phyloP scores from a whole-genome alignment of 2,888 invertebrate species.

The Zeuzera pyrina region DNA sequence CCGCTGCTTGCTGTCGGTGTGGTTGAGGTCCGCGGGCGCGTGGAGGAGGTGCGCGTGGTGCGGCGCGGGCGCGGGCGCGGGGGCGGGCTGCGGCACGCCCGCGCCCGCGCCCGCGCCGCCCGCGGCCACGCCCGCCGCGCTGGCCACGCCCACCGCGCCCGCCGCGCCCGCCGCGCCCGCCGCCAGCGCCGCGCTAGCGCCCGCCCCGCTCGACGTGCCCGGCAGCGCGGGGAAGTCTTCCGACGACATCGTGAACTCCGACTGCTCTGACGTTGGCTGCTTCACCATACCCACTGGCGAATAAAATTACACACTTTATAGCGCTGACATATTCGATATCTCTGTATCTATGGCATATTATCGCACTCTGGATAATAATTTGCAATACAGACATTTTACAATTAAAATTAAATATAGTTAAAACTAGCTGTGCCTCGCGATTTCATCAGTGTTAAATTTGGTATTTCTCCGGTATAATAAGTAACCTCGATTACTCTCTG shows the following conservation, averaged over 20 bases:
- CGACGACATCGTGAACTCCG: constrained; percentile 97
- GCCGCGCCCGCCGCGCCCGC: constrained; percentile 94
- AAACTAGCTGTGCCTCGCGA: no score
- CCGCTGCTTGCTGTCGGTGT: constrained; percentile 69
- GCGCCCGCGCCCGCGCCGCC: constrained; percentile 69
- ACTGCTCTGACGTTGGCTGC: constrained; percentile 92
- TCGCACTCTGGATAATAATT: no score
- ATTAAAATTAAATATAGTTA: no score
- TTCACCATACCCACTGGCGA: constrained; percentile 97
- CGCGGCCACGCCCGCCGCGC: constrained; percentile 96
- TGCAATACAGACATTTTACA: no score
- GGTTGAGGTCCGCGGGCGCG: constrained; percentile 38
- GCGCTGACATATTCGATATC: no score
- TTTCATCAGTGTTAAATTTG: no score
- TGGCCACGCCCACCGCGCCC: constrained; percentile 99
- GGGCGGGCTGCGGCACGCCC: constrained; percentile 88
- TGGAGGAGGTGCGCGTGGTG: constrained; percentile 30
- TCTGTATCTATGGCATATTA: no score
- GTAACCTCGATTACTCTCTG: no score
- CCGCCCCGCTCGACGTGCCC: constrained; percentile 85
- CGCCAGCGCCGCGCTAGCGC: constrained; percentile 74
- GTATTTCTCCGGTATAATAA: no score
- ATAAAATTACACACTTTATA: no score
- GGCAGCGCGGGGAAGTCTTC: constrained; percentile 99
- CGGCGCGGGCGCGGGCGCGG: constrained; percentile 85